Evolutionary conservation across 2,797 vertebrate species (phyloP), one percentile per base, ranked within the genome.

Genomic region (Sebastes matsubarae): DNA sequence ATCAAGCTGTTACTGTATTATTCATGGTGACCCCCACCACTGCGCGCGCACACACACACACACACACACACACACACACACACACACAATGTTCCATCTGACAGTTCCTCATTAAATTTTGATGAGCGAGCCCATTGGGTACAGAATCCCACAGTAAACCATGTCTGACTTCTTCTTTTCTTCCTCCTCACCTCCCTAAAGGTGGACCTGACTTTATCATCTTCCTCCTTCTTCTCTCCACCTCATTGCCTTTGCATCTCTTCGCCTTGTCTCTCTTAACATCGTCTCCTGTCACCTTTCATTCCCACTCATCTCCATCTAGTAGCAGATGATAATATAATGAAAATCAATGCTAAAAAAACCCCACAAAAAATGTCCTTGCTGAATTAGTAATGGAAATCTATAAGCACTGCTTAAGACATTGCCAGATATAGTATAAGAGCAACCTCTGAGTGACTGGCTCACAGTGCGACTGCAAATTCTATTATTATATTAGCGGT

Each of bases 21-120:
- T 89, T 89, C 70, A 87, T 85, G 60, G n/a, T 67, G 81, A 72
- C 75, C 52, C 16, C 71, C 32, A 59, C 34, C 24, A 30, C 38
- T 10, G 8, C 30, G 58, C 27, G 13, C 46, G 25, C 42, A 46
- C 66, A 64, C 59, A 67, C 13, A 78, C 67, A 60, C 52, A 75
- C 32, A 74, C 24, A 34, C 57, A 72, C 38, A 55, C 68, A 52
- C 38, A 55, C 38, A 54, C 65, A 63, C 66, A 70, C 13, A 78
- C 68, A 60, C 54, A 75, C 34, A 75, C 25, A 42, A 16, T 42
- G 30, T 58, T 38, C 42, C 27, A 58, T 38, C 67, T 36, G 66
- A 82, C 75, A 50, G 68, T 65, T 58, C 52, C 77, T 80, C 72
- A 79, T 85, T 89, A 77, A 71, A 84, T 58, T 73, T 85, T 36